Base-by-base conservation (phyloP, 2,888 invertebrate species). In the Limnephilus lunatus region DNA sequence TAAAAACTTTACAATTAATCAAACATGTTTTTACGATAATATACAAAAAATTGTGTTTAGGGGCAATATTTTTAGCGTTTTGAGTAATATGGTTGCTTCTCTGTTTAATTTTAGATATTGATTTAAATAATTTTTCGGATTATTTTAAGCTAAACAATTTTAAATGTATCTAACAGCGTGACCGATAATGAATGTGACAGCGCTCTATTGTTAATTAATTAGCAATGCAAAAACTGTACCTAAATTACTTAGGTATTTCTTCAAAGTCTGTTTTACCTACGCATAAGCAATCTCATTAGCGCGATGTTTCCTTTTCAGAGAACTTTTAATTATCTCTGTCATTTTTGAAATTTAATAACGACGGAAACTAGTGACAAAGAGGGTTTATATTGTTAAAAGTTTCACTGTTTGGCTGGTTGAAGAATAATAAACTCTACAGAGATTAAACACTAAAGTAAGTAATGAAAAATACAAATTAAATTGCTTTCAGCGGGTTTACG, bases 281-380 rank as follows among this genome's bases (percentile, higher is more conserved):
- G 83, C 14, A 83, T 19, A 11, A 32, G 83, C 68, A 35, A 83
- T 83, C 35, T 83, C 83, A 35, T 83, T 83, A 83, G 83, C 83
- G 83, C 32, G 25, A 32, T 83, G 83, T 83, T 83, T 83, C 83
- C 35, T 83, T 83, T 83, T 83, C 32, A 83, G 25, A 2, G 15
- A 83, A 83, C 83, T 83, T 31, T 32, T 83, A 83, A 35, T 83
- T 83, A n/a, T 68, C 35, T 32, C 83, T 35, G 83, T 9, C 32
- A 25, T 83, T 15, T 39, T 2, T 83, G 7, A 11, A 32, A 0
- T 15, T 32, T 83, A 15, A 32, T 83, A 83, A 83, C 11, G 31
- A 83, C 35, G 32, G 35, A 35, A 83, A 83, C 68, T 68, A n/a
- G 68, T 25, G 68, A 68, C 68, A 68, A 68, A 25, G 25, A n/a